Percentiles rank a stretch among this genome's conserved stretches.
Conservation (phyloP, 2,888 invertebrate species). For the Linnaemya vulpina region DNA sequence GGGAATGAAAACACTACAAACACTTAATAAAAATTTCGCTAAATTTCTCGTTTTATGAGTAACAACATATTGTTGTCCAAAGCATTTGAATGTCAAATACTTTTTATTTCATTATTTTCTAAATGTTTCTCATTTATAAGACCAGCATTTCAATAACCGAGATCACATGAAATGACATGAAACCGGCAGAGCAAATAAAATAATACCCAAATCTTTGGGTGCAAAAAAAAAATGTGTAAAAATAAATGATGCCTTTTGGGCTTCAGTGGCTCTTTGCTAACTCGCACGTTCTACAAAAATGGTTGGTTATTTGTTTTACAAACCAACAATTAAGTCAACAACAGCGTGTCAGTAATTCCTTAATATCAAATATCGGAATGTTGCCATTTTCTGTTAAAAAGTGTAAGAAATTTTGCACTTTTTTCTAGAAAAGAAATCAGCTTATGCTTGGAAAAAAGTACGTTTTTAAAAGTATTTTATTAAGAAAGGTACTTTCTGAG, state of each 20-base stretch:
- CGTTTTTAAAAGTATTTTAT: too few species aligned
- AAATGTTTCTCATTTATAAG: neutral
- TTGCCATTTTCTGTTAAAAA: too few species aligned
- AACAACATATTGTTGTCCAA: neutral
- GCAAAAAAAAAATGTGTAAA: constrained; percentile 17
- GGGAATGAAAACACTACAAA: neutral
- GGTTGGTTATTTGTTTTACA: constrained; percentile 53
- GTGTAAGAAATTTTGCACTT: too few species aligned
- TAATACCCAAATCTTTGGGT: constrained; percentile 44
- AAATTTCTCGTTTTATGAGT: constrained; percentile 5
- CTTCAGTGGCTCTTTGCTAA: constrained; percentile 30
- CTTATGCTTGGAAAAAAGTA: too few species aligned
- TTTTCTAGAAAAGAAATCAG: too few species aligned
- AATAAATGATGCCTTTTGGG: constrained; percentile 42
- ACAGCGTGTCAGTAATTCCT: constrained; percentile 1
- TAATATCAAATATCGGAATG: too few species aligned
- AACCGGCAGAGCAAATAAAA: constrained; percentile 40
- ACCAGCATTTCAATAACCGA: neutral
- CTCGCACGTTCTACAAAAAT: constrained; percentile 38
- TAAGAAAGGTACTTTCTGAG: too few species aligned
- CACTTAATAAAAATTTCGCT: neutral
- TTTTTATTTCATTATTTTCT: neutral
- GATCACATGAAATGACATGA: constrained; percentile 21
- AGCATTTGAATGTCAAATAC: neutral
- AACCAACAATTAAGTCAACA: constrained; percentile 68